Base-by-base conservation (phyloP, 2,797 vertebrate species). In the Lemur catta region DNA sequence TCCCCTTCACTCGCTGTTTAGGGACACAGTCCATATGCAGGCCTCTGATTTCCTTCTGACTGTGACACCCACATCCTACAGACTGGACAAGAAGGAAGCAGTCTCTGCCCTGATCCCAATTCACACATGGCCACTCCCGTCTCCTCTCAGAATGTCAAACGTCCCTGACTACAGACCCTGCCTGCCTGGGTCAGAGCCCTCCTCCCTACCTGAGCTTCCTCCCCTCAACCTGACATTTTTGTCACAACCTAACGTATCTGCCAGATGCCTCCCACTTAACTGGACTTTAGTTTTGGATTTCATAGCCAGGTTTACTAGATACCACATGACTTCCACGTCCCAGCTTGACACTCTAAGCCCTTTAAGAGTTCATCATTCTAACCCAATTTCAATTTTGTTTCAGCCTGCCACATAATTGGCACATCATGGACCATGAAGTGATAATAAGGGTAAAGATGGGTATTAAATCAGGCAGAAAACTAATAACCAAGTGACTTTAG, bases 401-500 rank as follows among this genome's bases (percentile, higher is more conserved):
- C 18, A 55, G 65, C 22, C 28, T 48, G 20, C 6, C 38, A 69
- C 30, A 41, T 93, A 76, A 85, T 20, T 92, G 89, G 43, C 59
- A 72, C 24, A 71, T 41, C 41, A 41, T 1, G 15, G 76, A 79
- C 48, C 82, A 55, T 20, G 12, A 88, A 71, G 17, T 33, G 75
- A 75, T 26, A 76, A 35, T 59, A 52, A 59, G 4, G 4, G 43
- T 52, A 85, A 95, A 89, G 4, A 33, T 79, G 57, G 41, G 18
- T 88, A 69, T 65, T 84, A 91, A 92, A 78, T 48, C 80, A 92
- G 81, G 55, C 86, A 80, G 84, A 93, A 74, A 91, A 86, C 80
- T 38, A 91, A 92, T 84, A 72, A 94, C 76, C 50, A 81, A 84
- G 59, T 67, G 82, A 74, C 41, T 84, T 84, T n/a, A 85, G 71